Evolutionary conservation across 2,888 invertebrate species (phyloP).

Genomic region (Atrina japonica): DNA sequence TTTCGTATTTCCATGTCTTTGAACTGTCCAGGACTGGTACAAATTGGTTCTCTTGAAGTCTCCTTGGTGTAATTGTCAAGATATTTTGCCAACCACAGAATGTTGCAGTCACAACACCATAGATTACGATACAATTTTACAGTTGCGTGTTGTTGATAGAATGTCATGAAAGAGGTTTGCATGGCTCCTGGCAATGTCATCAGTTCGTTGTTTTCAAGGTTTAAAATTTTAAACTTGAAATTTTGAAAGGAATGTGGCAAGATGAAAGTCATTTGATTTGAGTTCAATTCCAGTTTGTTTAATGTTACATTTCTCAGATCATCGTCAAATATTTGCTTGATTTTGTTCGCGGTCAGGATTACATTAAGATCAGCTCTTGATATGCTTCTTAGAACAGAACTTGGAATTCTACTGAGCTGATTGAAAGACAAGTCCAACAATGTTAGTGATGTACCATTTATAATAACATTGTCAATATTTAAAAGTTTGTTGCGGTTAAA

Average conservation of each 20-base stretch:
- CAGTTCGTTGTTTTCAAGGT: constrained; percentile 52
- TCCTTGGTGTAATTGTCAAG: constrained; percentile 23
- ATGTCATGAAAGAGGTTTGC: constrained; percentile 40
- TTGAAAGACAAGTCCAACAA: constrained; percentile 58
- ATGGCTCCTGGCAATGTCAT: constrained; percentile 52
- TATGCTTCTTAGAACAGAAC: constrained; percentile 43
- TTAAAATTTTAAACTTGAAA: constrained; percentile 50
- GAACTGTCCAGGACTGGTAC: constrained; percentile 46
- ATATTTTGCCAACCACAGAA: constrained; percentile 60
- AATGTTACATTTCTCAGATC: constrained; percentile 37
- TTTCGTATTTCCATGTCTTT: constrained; percentile 46
- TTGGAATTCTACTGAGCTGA: constrained; percentile 48
- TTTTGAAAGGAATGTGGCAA: constrained; percentile 53
- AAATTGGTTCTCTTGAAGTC: constrained; percentile 43
- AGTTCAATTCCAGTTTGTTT: constrained; percentile 50
- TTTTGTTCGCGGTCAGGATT: constrained; percentile 49
- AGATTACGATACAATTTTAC: constrained; percentile 51
- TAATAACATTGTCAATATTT: constrained; percentile 41
- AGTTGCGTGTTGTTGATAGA: constrained; percentile 33
- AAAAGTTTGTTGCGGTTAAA: constrained; percentile 50
- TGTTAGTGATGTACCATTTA: constrained; percentile 50
- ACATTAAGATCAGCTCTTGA: constrained; percentile 45
- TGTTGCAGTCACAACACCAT: constrained; percentile 65
- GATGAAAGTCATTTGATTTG: constrained; percentile 49
- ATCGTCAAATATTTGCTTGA: constrained; percentile 35